These are phyloP conservation scores for Aleiodes leptofemur DNA, from an alignment of 2,888 invertebrate species.

Conservation along the genomic window DNA sequence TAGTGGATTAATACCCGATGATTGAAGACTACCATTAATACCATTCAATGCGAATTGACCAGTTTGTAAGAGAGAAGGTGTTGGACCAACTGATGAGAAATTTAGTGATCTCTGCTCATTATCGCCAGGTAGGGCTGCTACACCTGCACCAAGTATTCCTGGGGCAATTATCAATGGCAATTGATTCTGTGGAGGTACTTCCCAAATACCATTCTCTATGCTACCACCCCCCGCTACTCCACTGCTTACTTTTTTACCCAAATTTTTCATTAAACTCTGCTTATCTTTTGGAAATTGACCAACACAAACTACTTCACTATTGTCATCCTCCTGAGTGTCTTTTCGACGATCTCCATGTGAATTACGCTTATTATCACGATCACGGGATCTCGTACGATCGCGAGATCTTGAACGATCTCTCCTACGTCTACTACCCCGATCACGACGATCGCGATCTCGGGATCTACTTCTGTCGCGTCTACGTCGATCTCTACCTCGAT, in stretches of 20 bases:
- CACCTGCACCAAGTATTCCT: slow-evolving; percentile 65
- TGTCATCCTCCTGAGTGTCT: slow-evolving; percentile 63
- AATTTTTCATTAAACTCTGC: slow-evolving; percentile 7
- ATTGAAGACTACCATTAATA: slow-evolving; percentile 59
- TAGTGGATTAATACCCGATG: slow-evolving; percentile 54
- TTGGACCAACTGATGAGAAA: slow-evolving; percentile 57
- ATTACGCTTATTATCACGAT: slow-evolving; percentile 71
- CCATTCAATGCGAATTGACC: slow-evolving; percentile 67
- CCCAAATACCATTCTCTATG: slow-evolving; percentile 71
- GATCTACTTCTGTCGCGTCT: slow-evolving; percentile 70
- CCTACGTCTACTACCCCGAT: slow-evolving; percentile 77
- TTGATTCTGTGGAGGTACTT: slow-evolving; percentile 71
- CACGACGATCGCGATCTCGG: slow-evolving; percentile 73
- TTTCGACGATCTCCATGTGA: slow-evolving; percentile 62
- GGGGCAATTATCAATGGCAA: slow-evolving; percentile 70
- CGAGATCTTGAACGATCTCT: slow-evolving; percentile 76
- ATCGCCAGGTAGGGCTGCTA: slow-evolving; percentile 51
- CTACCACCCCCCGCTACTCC: slow-evolving; percentile 51
- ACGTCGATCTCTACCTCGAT: slow-evolving; percentile 53
- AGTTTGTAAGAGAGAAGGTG: slow-evolving; percentile 61
- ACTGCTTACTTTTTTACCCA: slow-evolving; percentile 45
- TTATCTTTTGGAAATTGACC: slow-evolving; percentile 72
- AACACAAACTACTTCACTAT: slow-evolving; percentile 70
- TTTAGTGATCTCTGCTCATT: slow-evolving; percentile 52
- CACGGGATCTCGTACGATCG: slow-evolving; percentile 77